Percentiles rank a stretch among this genome's conserved stretches.
Evolutionary conservation across 2,888 invertebrate species (phyloP).

Genomic region (Dryococelus australis): DNA sequence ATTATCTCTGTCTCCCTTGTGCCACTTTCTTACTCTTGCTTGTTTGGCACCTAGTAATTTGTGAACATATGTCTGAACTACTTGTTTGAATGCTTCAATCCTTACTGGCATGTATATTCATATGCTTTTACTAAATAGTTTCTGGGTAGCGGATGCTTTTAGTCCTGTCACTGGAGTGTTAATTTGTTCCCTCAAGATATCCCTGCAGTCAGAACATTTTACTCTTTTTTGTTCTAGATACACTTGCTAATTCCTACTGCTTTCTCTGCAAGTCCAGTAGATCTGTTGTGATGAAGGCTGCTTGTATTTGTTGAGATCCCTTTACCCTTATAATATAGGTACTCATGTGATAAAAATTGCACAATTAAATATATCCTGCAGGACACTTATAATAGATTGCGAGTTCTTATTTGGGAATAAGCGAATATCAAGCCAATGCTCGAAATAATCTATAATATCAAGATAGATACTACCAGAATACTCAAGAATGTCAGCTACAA

Average conservation of each 20-base stretch:
- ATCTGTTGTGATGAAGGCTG: not conserved
- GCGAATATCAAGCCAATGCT: not conserved
- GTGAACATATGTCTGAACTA: not conserved
- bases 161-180: not conserved
- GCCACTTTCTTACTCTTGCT: not conserved
- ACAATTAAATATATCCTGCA: not conserved
- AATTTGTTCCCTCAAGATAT: not conserved
- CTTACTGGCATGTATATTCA: not conserved
- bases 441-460: not conserved
- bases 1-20: not conserved
- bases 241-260: not conserved
- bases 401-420: not conserved
- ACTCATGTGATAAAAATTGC: not conserved
- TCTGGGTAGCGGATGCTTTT: not conserved
- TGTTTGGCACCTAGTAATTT: not conserved
- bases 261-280: not conserved
- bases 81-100: not conserved
- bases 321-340: not conserved
- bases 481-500: not conserved
- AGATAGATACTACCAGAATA: not conserved
- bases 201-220: not conserved
- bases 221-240: not conserved
- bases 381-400: not conserved
- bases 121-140: not conserved
- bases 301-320: not conserved